Conservation (phyloP, 2,113 vertebrate species). For the Nothobranchius kuhntae region DNA sequence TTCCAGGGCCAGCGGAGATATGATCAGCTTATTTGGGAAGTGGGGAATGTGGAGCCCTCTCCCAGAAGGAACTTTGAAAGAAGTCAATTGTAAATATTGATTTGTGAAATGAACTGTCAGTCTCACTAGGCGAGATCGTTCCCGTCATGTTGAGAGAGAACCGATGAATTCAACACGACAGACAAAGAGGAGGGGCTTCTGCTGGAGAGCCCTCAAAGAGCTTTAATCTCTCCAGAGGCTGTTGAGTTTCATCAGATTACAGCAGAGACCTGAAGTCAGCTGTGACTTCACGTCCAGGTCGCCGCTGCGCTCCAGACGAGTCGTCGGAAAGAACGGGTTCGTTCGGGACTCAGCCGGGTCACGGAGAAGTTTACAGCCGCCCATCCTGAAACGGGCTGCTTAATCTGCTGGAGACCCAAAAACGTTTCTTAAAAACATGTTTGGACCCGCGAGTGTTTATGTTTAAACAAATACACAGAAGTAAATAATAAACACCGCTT, state of each 20-base stretch:
- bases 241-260: conserved; percentile 96
- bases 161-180: conserved; percentile 90
- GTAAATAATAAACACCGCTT: no score
- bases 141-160: conserved; percentile 85
- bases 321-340: no score
- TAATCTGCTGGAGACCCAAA: no score
- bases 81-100: conserved; percentile 99
- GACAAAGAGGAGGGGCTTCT: conserved; percentile 90
- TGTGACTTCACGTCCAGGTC: conserved; percentile 77
- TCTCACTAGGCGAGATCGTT: conserved; percentile 93
- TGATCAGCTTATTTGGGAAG: conserved; percentile 99
- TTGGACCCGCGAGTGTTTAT: no score
- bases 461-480: no score
- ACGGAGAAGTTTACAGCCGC: no score
- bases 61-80: conserved; percentile 97
- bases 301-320: conserved; percentile 1
- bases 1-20: conserved; percentile 93
- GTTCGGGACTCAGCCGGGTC: no score
- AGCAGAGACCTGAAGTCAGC: conserved; percentile 88
- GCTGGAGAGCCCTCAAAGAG: conserved; percentile 87
- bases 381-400: no score
- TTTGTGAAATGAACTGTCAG: conserved; percentile 99
- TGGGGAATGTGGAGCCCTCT: conserved; percentile 96
- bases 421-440: no score
- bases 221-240: conserved; percentile 89